Evolutionary conservation across 2,888 invertebrate genomes (phyloP).

Genomic region (Aspidapion aeneum): DNA sequence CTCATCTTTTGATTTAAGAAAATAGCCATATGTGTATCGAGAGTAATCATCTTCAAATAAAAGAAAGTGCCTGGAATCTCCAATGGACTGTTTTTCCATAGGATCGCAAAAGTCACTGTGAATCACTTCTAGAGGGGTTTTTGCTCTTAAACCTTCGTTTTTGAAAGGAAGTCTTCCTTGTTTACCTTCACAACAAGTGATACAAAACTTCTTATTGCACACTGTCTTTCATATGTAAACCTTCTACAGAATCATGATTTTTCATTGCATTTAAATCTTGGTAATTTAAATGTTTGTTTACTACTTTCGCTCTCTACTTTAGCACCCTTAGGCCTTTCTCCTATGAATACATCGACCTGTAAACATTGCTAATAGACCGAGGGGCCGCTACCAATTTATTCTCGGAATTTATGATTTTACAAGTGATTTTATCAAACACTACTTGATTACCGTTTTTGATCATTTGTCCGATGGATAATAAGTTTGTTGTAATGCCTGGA

Average conservation of each 20-base stretch:
- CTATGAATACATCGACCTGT: no score
- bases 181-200: constrained; percentile 12
- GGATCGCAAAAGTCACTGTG: constrained; percentile 17
- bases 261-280: constrained; percentile 6
- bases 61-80: constrained; percentile 18
- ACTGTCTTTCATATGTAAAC: neutral
- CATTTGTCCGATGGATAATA: constrained; percentile 19
- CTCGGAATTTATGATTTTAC: constrained; percentile 14
- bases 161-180: neutral
- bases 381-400: no score
- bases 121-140: neutral
- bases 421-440: constrained; percentile 10
- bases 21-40: constrained; percentile 20
- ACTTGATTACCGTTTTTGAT: constrained; percentile 15
- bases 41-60: constrained; percentile 19
- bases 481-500: constrained; percentile 17
- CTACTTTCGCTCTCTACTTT: neutral
- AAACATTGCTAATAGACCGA: neutral
- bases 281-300: constrained; percentile 5
- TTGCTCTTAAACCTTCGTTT: neutral
- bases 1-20: constrained; percentile 17
- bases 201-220: constrained; percentile 5
- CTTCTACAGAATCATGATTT: constrained; percentile 3
- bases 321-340: constrained; percentile 4
- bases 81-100: constrained; percentile 8